Evolutionary conservation across 2,797 vertebrate genomes (phyloP).

Genomic region (Leontopithecus rosalia): DNA sequence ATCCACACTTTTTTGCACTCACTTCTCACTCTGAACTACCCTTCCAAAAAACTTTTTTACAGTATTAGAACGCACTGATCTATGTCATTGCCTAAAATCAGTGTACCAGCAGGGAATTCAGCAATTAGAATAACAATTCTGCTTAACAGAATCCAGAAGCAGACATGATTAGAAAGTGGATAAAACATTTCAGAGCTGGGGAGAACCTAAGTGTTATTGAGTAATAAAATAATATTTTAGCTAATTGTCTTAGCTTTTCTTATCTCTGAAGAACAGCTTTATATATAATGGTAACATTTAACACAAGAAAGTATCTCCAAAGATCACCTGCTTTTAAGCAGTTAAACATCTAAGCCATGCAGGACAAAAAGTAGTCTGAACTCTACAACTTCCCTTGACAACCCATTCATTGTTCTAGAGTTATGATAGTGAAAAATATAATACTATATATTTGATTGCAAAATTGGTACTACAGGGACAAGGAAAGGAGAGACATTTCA

Average conservation of each 20-base stretch:
- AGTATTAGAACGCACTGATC: not conserved
- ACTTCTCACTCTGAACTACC: not conserved
- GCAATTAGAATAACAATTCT: not conserved
- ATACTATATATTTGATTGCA: not conserved
- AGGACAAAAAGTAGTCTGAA: conserved; percentile 18
- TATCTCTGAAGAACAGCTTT: conserved; percentile 46
- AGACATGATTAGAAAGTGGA: not conserved
- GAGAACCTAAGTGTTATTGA: conserved; percentile 4
- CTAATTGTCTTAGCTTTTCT: conserved; percentile 57
- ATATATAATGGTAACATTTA: conserved; percentile 15
- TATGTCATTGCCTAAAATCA: conserved; percentile 37
- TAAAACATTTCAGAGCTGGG: not conserved
- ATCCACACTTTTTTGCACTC: not conserved
- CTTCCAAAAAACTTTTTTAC: not conserved
- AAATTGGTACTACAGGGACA: not conserved
- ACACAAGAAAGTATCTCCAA: conserved; percentile 19
- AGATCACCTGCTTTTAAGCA: conserved; percentile 25
- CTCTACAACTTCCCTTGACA: not conserved
- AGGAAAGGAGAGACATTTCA: not conserved
- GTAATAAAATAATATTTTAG: conserved; percentile 41
- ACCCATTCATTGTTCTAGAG: not conserved
- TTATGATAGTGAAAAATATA: conserved; percentile 19
- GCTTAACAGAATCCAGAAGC: conserved; percentile 47
- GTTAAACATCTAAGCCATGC: conserved; percentile 8
- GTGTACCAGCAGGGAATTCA: not conserved